Conservation (phyloP, 2,888 invertebrate genomes). For the Leptarthrus brevirostris region DNA sequence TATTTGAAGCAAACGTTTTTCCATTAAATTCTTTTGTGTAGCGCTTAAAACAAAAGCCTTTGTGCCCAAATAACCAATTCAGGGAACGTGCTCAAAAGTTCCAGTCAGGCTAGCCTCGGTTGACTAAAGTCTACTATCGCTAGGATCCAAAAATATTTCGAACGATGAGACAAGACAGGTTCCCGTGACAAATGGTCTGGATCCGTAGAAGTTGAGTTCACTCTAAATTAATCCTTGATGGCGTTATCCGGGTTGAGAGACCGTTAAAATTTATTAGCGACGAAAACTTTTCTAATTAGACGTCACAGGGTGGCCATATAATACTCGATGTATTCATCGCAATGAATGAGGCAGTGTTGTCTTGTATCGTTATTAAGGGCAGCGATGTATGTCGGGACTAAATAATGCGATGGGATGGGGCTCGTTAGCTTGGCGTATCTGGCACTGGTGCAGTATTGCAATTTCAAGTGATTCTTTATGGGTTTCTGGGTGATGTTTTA, state of each 20-base stretch:
- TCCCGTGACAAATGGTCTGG: constrained; percentile 7
- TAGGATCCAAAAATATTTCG: too few species aligned
- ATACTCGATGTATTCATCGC: not conserved
- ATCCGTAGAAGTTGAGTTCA: constrained; percentile 12
- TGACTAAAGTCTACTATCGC: too few species aligned
- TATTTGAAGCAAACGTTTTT: too few species aligned
- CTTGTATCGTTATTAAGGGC: constrained; percentile 21
- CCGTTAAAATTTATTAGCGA: constrained; percentile 38
- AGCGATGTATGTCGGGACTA: constrained; percentile 7
- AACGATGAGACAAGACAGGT: too few species aligned
- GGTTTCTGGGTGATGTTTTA: too few species aligned
- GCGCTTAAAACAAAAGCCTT: too few species aligned
- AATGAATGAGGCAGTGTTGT: too few species aligned
- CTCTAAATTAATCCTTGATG: constrained; percentile 18
- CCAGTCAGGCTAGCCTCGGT: too few species aligned
- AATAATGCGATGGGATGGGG: constrained; percentile 8
- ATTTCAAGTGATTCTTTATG: constrained; percentile 26
- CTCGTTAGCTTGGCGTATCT: constrained; percentile 26
- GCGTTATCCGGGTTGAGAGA: not conserved
- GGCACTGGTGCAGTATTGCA: constrained; percentile 24
- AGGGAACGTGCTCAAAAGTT: too few species aligned
- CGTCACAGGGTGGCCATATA: not conserved
- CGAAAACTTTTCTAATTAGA: constrained; percentile 42
- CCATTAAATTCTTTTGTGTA: too few species aligned
- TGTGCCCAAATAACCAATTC: too few species aligned